Conservation (phyloP, 1,140 invertebrate genomes). For the Ips typographus region DNA sequence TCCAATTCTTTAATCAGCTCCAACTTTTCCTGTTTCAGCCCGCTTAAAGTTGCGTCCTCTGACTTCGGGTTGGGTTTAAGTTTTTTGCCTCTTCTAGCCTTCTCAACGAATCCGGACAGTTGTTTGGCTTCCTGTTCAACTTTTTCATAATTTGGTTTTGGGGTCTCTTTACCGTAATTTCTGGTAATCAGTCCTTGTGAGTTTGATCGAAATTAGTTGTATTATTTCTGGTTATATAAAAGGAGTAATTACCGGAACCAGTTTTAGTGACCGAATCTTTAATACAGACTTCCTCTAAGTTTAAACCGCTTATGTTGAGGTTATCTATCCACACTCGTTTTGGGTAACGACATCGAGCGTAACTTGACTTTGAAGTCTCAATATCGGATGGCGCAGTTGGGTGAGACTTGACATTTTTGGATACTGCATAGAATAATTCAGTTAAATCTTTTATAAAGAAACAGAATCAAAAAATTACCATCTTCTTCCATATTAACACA, state of each 20-base stretch:
- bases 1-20: not conserved
- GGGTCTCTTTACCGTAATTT: not conserved
- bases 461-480: too few species aligned
- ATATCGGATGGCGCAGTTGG: too few species aligned
- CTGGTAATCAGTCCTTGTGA: not conserved
- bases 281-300: conserved; percentile 1
- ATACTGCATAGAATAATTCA: too few species aligned
- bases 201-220: too few species aligned
- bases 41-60: not conserved
- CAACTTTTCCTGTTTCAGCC: not conserved
- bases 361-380: too few species aligned
- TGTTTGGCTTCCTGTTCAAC: not conserved
- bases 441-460: too few species aligned
- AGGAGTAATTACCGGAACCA: not conserved
- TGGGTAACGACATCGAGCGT: not conserved
- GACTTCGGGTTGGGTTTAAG: not conserved
- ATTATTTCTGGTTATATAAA: too few species aligned
- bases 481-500: too few species aligned
- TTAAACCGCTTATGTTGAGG: not conserved
- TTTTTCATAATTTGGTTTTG: not conserved
- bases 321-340: conserved; percentile 1
- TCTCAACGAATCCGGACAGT: not conserved
- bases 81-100: not conserved
- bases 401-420: too few species aligned
- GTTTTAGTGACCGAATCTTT: not conserved